Percentiles rank a stretch among this genome's conserved stretches.
phyloP scores from a whole-genome alignment of 92 coral and sea anemone genomes.

The Zoanthus gigantus region DNA sequence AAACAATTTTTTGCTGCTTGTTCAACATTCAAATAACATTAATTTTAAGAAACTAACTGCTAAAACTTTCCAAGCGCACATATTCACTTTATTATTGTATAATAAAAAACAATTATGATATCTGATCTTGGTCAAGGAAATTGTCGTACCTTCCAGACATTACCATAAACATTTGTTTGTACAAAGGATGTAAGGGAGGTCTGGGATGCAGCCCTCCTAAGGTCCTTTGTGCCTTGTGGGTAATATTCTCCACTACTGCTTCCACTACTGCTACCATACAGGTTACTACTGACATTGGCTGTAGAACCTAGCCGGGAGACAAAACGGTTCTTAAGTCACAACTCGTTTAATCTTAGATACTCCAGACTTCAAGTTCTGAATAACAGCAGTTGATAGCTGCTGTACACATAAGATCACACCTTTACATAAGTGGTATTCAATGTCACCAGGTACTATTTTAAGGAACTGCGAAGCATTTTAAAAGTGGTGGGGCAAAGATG shows the following conservation, averaged over 20 bases:
- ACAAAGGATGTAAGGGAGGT: slow-evolving; percentile 79
- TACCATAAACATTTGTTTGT: slow-evolving; percentile 91
- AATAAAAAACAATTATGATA: not conserved
- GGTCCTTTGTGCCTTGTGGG: slow-evolving; percentile 57
- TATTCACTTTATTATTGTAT: no score
- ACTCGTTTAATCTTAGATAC: no score
- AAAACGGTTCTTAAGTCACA: not conserved
- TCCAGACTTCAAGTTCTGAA: no score
- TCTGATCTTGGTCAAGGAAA: not conserved
- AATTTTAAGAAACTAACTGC: no score
- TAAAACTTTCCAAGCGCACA: not conserved
- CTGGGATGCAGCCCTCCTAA: slow-evolving; percentile 83
- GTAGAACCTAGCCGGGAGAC: slow-evolving; percentile 19
- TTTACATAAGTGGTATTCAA: no score
- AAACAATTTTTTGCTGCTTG: no score
- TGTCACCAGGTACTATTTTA: no score
- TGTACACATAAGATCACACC: no score
- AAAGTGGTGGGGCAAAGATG: no score
- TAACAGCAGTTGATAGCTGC: no score
- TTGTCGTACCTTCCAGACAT: slow-evolving; percentile 84
- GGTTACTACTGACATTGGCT: not conserved
- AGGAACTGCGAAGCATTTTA: no score
- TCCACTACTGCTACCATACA: slow-evolving; percentile 79
- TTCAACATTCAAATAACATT: no score
- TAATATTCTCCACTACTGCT: slow-evolving; percentile 74